Conservation (phyloP, 2,888 invertebrate species). For the Anagyrus pseudococci region DNA sequence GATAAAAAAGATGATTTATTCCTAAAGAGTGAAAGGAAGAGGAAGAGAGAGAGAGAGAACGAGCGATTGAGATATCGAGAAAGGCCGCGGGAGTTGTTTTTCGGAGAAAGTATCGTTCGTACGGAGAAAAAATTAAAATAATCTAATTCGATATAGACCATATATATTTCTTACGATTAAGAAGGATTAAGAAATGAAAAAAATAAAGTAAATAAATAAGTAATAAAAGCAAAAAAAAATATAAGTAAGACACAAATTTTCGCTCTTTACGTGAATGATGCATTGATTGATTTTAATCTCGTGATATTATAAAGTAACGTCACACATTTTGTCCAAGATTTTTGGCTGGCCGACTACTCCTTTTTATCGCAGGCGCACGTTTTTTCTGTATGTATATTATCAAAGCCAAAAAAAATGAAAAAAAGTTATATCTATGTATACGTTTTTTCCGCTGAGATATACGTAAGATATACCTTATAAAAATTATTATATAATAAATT, state of each 20-base stretch:
- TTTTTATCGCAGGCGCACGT: constrained; percentile 26
- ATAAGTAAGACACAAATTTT: too few relatives aligned
- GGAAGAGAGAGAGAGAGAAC: not conserved
- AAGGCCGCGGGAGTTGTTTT: constrained; percentile 4
- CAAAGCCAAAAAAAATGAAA: constrained; percentile 25
- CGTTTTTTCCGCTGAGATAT: constrained; percentile 33
- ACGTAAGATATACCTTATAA: constrained; percentile 32
- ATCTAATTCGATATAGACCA: constrained; percentile 26
- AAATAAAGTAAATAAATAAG: constrained; percentile 2
- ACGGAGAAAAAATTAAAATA: not conserved
- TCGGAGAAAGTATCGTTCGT: not conserved
- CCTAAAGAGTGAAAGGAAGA: constrained; percentile 9
- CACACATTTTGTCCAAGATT: constrained; percentile 20
- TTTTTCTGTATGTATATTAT: constrained; percentile 32
- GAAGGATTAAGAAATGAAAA: constrained; percentile 1
- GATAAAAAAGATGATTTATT: constrained; percentile 14
- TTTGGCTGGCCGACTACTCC: constrained; percentile 25
- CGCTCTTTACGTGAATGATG: constrained; percentile 11
- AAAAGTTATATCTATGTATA: constrained; percentile 30
- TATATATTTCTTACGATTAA: constrained; percentile 18
- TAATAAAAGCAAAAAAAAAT: too few relatives aligned
- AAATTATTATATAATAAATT: constrained; percentile 19
- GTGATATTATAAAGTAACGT: too few relatives aligned
- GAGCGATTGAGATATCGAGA: not conserved
- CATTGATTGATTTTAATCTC: constrained; percentile 17